phyloP scores from a whole-genome alignment of 2,113 vertebrate genomes.

The Heptranchias perlo region DNA sequence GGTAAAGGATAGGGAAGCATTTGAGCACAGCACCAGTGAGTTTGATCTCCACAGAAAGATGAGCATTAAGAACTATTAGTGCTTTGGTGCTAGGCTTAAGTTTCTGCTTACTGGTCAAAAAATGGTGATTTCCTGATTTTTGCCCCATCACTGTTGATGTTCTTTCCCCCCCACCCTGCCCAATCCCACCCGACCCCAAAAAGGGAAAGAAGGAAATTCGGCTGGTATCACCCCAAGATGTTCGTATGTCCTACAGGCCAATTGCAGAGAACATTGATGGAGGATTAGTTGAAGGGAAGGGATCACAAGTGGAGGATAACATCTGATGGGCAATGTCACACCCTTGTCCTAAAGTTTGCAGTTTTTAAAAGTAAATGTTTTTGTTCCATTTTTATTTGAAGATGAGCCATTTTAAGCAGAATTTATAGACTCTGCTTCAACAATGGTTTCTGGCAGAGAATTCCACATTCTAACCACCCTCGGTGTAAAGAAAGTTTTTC shows the following conservation, averaged over 20 bases:
- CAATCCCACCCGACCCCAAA: not conserved
- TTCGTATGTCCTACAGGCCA: not conserved
- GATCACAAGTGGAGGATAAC: not conserved
- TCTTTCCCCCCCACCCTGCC: not conserved
- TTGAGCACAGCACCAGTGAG: not conserved
- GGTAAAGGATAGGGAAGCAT: constrained; percentile 57
- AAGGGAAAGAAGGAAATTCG: not conserved
- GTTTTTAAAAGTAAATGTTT: not conserved
- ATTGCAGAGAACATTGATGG: not conserved
- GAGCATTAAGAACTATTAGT: not conserved
- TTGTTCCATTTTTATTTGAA: not conserved
- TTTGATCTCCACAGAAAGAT: not conserved
- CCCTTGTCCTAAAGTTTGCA: not conserved
- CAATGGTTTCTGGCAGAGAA: not conserved
- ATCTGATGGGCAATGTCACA: not conserved
- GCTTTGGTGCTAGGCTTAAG: too few species aligned
- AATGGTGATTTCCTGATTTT: not conserved
- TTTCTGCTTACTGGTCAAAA: not conserved
- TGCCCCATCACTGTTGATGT: not conserved
- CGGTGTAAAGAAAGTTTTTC: not conserved
- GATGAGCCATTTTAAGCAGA: not conserved
- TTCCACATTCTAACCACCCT: not conserved
- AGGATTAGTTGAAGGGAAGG: not conserved
- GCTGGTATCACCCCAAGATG: not conserved
- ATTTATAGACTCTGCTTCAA: not conserved